These are phyloP conservation scores for Chaetodon auriga DNA, from an alignment of 2,113 vertebrate species.

Conservation along the genomic window DNA sequence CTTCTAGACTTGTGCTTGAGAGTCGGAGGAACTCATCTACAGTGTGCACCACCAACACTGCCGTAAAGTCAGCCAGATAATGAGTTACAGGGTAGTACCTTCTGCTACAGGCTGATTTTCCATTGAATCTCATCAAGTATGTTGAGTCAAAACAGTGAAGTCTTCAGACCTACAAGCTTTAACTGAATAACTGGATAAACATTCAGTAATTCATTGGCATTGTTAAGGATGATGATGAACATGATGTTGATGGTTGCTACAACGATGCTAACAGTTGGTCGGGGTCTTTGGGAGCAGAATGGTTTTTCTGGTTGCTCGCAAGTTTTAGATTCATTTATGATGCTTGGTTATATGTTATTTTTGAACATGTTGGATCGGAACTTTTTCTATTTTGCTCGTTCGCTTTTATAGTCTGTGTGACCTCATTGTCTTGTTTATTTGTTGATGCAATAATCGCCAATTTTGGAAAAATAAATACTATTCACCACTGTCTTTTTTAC, in stretches of 20 bases:
- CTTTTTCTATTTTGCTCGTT: not conserved
- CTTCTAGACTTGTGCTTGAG: slow-evolving; percentile 42
- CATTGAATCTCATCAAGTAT: not conserved
- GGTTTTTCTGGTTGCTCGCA: not conserved
- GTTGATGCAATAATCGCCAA: not conserved
- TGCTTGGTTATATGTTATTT: not conserved
- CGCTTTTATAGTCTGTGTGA: not conserved
- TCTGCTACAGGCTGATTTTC: not conserved
- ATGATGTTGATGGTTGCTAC: not conserved
- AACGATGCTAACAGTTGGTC: not conserved
- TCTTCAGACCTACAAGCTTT: not conserved
- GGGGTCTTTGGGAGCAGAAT: not conserved
- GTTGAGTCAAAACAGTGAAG: not conserved
- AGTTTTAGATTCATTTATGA: not conserved
- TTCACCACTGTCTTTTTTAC: not conserved
- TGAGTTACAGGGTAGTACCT: not conserved
- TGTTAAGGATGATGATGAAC: not conserved
- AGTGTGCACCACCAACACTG: not conserved
- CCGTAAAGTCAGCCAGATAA: slow-evolving; percentile 8
- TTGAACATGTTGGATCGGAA: not conserved
- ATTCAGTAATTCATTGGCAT: not conserved
- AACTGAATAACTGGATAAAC: not conserved
- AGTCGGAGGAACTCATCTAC: slow-evolving; percentile 21
- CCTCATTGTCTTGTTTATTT: not conserved
- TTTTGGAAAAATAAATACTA: not conserved